Conservation (phyloP, 1,140 invertebrate species). For the Pentalonia nigronervosa region DNA sequence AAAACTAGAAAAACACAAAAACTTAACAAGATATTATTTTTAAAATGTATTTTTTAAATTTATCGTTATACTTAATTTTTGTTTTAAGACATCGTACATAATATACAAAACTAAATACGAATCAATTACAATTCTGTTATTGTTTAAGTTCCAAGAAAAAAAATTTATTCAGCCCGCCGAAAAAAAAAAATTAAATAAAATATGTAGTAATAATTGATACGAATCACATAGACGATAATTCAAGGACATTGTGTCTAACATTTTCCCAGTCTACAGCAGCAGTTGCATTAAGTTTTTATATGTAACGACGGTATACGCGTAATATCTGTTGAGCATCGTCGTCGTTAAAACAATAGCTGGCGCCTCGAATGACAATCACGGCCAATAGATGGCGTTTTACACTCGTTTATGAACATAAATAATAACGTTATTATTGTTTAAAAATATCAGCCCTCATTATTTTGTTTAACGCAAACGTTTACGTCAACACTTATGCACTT, state of each 20-base stretch:
- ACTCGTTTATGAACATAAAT: not conserved
- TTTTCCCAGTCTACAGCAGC: not conserved
- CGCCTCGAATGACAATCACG: not conserved
- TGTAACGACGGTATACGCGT: not conserved
- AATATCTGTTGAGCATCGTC: not conserved
- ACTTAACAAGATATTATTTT: not conserved
- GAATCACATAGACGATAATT: not conserved
- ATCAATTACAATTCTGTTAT: too few relatives aligned
- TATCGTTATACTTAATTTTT: too few relatives aligned
- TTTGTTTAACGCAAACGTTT: not conserved
- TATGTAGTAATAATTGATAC: not conserved
- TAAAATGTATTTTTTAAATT: too few relatives aligned
- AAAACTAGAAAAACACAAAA: not conserved
- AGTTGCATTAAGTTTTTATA: not conserved
- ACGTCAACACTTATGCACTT: not conserved
- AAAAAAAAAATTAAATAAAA: not conserved
- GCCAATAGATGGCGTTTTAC: not conserved
- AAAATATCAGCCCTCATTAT: not conserved
- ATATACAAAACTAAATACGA: too few relatives aligned
- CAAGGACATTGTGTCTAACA: not conserved
- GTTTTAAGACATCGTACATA: too few relatives aligned
- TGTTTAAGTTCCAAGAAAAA: too few relatives aligned
- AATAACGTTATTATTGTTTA: not conserved
- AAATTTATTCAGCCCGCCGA: too few relatives aligned
- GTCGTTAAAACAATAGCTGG: slow-evolving; percentile 5